Percentiles rank a stretch among this genome's conserved stretches.
These are phyloP conservation scores for Hydrophis major DNA, from an alignment of 2,797 vertebrate genomes.

Conservation along the genomic window DNA sequence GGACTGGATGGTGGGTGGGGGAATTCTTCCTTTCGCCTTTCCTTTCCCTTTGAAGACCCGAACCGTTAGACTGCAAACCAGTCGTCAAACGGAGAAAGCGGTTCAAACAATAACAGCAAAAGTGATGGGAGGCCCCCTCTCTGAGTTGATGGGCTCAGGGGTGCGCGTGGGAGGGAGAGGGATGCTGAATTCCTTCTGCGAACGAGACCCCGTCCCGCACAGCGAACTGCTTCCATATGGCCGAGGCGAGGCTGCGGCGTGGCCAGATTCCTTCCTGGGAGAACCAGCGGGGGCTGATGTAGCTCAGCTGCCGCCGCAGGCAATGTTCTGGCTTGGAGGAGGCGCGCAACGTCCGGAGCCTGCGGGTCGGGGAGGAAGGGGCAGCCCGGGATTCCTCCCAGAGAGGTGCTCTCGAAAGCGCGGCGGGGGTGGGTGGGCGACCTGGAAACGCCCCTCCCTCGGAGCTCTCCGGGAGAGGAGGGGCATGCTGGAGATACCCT, in stretches of 20 bases:
- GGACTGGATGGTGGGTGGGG: not conserved
- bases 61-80: not conserved
- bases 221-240: not conserved
- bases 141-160: not conserved
- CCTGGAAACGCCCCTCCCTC: not conserved
- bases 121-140: not conserved
- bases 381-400: not conserved
- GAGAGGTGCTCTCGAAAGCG: not conserved
- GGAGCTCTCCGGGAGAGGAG: not conserved
- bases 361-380: not conserved
- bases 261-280: not conserved
- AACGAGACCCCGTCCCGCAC: not conserved
- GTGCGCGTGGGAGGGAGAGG: not conserved
- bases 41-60: not conserved
- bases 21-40: not conserved
- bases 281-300: not conserved
- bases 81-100: not conserved
- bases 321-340: not conserved
- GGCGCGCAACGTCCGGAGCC: not conserved
- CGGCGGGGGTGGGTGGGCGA: not conserved
- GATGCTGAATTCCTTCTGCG: not conserved
- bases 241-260: not conserved
- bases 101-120: not conserved
- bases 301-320: not conserved
- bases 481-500: not conserved